phyloP scores from a whole-genome alignment of 2,797 vertebrate species.

The Pseudomugil gertrudae region DNA sequence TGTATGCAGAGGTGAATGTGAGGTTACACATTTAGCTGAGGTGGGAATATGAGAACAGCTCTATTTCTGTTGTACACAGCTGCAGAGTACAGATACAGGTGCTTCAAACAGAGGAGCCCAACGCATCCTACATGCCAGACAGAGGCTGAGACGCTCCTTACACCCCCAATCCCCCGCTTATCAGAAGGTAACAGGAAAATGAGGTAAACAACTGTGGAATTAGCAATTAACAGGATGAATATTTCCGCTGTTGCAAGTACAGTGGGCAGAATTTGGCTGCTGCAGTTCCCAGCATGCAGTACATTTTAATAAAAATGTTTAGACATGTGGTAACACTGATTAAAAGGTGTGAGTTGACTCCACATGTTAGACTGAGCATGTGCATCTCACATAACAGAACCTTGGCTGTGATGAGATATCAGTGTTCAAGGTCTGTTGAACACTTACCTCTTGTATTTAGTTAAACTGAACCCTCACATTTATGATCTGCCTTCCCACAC shows the following conservation, averaged over 20 bases:
- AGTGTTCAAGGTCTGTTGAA: constrained; percentile 64
- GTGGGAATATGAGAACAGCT: constrained; percentile 56
- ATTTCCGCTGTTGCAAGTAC: constrained; percentile 33
- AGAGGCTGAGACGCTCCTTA: constrained; percentile 23
- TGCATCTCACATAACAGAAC: constrained; percentile 33
- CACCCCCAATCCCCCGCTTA: constrained; percentile 66
- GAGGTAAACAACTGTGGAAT: constrained; percentile 60
- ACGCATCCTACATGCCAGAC: constrained; percentile 40
- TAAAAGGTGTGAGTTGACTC: constrained; percentile 9
- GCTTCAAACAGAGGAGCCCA: constrained; percentile 73
- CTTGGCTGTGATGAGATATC: constrained; percentile 57
- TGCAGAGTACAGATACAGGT: constrained; percentile 72
- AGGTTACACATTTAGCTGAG: constrained; percentile 50
- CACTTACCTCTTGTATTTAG: constrained; percentile 51
- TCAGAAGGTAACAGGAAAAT: constrained; percentile 73
- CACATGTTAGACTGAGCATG: neutral
- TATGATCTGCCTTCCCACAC: constrained; percentile 54
- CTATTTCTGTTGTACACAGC: constrained; percentile 59
- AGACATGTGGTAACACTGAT: neutral
- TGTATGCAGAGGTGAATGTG: constrained; percentile 48
- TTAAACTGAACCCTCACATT: constrained; percentile 61
- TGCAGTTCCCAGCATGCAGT: constrained; percentile 2
- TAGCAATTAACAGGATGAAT: constrained; percentile 62
- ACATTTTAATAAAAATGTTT: constrained; percentile 1
- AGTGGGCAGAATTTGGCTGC: constrained; percentile 4